phyloP scores from a whole-genome alignment of 35 echinoderm and acorn worm genomes.

The Holothuria glaberrima region DNA sequence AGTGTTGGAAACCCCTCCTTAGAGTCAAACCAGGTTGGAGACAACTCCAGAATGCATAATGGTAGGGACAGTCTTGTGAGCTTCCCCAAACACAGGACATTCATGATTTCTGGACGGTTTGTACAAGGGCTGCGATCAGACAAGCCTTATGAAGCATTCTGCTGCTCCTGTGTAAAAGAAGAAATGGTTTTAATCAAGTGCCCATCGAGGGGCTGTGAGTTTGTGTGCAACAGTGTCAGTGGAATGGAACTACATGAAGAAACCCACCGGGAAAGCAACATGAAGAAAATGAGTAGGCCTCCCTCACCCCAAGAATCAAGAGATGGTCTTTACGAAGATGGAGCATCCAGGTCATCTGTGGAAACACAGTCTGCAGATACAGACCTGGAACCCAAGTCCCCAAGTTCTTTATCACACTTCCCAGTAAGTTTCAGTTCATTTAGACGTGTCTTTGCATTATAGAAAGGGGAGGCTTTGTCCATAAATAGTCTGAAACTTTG shows the following conservation, averaged over 20 bases:
- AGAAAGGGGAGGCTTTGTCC: neutral
- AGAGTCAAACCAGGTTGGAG: neutral
- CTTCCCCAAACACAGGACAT: constrained; percentile 19
- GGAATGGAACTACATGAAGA: constrained; percentile 80
- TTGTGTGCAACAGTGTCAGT: constrained; percentile 84
- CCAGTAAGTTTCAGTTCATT: constrained; percentile 9
- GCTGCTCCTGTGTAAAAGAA: constrained; percentile 69
- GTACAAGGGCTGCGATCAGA: constrained; percentile 52
- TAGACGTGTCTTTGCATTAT: neutral
- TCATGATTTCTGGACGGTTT: constrained; percentile 31
- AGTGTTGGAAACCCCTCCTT: neutral
- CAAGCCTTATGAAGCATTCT: constrained; percentile 73
- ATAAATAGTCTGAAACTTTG: neutral
- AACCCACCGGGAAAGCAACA: constrained; percentile 48
- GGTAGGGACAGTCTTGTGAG: neutral
- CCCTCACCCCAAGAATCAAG: constrained; percentile 13
- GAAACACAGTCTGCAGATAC: constrained; percentile 91
- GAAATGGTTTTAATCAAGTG: constrained; percentile 83
- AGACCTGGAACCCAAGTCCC: constrained; percentile 68
- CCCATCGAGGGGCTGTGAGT: constrained; percentile 70
- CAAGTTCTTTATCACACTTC: constrained; percentile 34
- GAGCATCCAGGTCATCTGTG: constrained; percentile 77
- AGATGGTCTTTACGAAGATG: constrained; percentile 31
- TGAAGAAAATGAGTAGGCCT: neutral
- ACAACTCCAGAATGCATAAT: constrained; percentile 6